phyloP scores from a whole-genome alignment of 2,113 vertebrate genomes.

The Myrmecophaga tridactyla region DNA sequence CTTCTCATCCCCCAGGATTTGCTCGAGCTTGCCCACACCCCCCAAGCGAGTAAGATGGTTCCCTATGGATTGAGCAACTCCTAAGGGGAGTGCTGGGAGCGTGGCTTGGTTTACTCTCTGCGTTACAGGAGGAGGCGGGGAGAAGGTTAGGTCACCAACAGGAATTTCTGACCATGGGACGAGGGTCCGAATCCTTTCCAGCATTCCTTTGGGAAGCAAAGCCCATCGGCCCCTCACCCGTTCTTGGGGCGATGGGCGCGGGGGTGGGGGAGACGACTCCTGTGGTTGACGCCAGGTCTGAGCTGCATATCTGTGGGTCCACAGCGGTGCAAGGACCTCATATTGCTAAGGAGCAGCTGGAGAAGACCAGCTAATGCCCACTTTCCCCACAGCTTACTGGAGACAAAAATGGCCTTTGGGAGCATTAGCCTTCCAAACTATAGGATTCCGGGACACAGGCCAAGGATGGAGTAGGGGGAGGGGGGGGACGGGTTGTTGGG shows the following conservation, averaged over 20 bases:
- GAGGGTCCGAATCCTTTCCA: neutral
- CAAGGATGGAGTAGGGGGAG: neutral
- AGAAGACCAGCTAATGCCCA: neutral
- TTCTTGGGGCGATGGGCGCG: neutral
- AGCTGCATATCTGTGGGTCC: neutral
- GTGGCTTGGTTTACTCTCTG: neutral
- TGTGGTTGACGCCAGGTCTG: neutral
- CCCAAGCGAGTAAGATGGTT: neutral
- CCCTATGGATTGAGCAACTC: neutral
- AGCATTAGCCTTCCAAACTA: slow-evolving; percentile 65
- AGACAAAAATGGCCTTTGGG: slow-evolving; percentile 60
- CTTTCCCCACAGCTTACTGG: slow-evolving; percentile 58
- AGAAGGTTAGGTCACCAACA: neutral
- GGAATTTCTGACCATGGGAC: neutral
- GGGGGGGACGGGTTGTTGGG: too few species aligned
- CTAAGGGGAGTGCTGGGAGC: accelerated
- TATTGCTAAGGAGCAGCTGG: slow-evolving; percentile 50
- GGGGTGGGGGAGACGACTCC: neutral
- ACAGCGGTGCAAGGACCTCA: slow-evolving; percentile 30
- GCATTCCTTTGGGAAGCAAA: neutral
- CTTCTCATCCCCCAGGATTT: neutral
- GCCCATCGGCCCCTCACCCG: neutral
- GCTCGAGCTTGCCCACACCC: neutral
- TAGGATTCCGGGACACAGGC: slow-evolving; percentile 51
- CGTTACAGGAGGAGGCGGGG: neutral